Percentiles rank a stretch among this genome's conserved stretches.
Evolutionary conservation across 2,797 vertebrate species (phyloP).

Genomic region (Telmatherina bonti): DNA sequence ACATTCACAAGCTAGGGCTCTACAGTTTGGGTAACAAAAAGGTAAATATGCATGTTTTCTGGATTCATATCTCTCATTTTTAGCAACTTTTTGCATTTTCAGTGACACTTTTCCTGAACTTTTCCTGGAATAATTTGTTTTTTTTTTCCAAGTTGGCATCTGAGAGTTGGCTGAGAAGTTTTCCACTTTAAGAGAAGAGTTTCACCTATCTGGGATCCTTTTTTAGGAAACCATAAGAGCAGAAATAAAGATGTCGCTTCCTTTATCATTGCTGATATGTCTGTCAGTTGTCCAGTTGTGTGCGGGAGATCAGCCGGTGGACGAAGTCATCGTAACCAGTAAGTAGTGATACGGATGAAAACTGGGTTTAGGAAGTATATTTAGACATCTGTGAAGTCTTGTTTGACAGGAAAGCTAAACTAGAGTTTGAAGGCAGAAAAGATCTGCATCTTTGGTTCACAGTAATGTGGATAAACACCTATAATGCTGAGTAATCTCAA

Average conservation of each 20-base stretch:
- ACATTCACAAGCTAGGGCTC: conserved; percentile 16
- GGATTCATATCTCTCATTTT: not conserved
- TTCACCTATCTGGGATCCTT: conserved; percentile 3
- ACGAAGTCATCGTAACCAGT: conserved; percentile 57
- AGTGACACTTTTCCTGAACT: not conserved
- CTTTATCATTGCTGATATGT: conserved; percentile 58
- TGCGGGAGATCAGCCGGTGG: conserved; percentile 46
- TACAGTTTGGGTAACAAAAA: not conserved
- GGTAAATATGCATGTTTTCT: conserved; percentile 11
- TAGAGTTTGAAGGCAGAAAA: no score
- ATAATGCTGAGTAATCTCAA: not conserved
- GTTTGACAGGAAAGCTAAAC: not conserved
- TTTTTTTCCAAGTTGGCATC: conserved; percentile 4
- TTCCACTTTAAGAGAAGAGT: not conserved
- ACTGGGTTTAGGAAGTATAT: not conserved
- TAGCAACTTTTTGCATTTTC: not conserved
- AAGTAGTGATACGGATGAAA: conserved; percentile 38
- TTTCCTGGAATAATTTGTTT: not conserved
- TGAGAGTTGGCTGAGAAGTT: conserved; percentile 4
- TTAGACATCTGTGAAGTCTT: not conserved
- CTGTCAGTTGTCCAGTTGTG: conserved; percentile 56
- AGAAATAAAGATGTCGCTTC: conserved; percentile 53
- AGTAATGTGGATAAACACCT: not conserved
- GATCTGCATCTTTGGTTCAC: no score
- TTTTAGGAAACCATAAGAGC: conserved; percentile 6